phyloP scores from a whole-genome alignment of 2,113 vertebrate species.

The Dasyornis broadbenti region DNA sequence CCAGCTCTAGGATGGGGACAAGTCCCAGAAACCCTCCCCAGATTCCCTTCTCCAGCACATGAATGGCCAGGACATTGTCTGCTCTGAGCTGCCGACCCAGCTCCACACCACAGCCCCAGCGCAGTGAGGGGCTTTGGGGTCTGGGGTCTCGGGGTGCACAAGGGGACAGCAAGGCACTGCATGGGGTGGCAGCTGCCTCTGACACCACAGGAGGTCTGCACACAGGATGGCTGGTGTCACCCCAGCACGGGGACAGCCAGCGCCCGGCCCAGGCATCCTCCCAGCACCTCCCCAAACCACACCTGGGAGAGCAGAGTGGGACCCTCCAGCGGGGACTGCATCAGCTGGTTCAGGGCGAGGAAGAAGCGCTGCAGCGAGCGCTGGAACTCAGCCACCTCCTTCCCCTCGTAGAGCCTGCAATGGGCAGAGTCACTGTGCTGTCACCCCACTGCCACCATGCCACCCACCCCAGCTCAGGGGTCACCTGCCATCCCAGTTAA shows the following conservation, averaged over 20 bases:
- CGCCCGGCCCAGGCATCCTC: not conserved
- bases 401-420: conserved; percentile 59
- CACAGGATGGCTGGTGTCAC: fast-evolving
- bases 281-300: fast-evolving
- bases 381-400: conserved; percentile 34
- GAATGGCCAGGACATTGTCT: fast-evolving
- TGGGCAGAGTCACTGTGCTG: not conserved
- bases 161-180: fast-evolving
- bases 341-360: conserved; percentile 37
- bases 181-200: not conserved
- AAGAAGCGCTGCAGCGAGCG: not conserved
- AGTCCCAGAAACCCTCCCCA: not conserved
- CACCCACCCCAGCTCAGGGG: fast-evolving
- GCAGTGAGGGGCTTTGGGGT: fast-evolving
- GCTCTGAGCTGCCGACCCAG: not conserved
- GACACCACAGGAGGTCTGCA: not conserved
- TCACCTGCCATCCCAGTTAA: not conserved
- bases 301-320: conserved; percentile 47
- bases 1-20: not conserved
- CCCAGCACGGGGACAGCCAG: not conserved
- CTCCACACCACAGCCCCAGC: fast-evolving
- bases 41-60: fast-evolving
- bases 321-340: conserved; percentile 32
- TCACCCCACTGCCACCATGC: fast-evolving
- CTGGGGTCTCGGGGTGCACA: not conserved